Evolutionary conservation across 2,888 invertebrate genomes (phyloP).

Genomic region (Eulithis prunata): DNA sequence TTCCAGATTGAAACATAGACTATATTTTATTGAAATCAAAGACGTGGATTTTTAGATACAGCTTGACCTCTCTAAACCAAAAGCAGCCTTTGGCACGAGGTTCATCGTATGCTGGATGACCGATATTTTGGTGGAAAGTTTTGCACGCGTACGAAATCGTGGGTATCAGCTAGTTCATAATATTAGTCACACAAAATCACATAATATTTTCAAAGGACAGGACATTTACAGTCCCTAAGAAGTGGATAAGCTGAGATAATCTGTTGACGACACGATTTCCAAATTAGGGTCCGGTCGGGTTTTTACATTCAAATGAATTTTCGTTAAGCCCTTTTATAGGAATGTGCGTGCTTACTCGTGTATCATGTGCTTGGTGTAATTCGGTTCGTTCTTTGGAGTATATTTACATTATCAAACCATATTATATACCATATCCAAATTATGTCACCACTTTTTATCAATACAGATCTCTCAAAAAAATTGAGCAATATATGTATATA

Average conservation of each 20-base stretch:
- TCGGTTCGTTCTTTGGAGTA: constrained; percentile 12
- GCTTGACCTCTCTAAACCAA: too few species aligned
- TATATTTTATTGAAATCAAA: too few species aligned
- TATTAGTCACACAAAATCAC: neutral
- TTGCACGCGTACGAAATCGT: too few species aligned
- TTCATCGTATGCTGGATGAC: too few species aligned
- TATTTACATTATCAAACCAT: constrained; percentile 9
- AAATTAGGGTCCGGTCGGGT: constrained; percentile 64
- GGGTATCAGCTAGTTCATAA: too few species aligned
- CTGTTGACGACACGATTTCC: constrained; percentile 70
- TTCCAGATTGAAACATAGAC: too few species aligned
- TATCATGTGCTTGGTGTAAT: constrained; percentile 20
- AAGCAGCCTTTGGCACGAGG: too few species aligned
- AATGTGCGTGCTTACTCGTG: constrained; percentile 30
- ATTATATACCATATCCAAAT: neutral
- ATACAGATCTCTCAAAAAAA: too few species aligned
- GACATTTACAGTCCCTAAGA: constrained; percentile 51
- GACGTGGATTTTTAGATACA: too few species aligned
- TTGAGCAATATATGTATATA: too few species aligned
- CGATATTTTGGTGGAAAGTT: too few species aligned
- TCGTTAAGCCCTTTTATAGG: constrained; percentile 38
- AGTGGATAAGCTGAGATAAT: constrained; percentile 74
- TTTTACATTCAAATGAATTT: constrained; percentile 67
- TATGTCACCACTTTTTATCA: too few species aligned
- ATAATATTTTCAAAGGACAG: constrained; percentile 21